Base-by-base conservation (phyloP, 2,797 vertebrate species). In the Euthynnus affinis region DNA sequence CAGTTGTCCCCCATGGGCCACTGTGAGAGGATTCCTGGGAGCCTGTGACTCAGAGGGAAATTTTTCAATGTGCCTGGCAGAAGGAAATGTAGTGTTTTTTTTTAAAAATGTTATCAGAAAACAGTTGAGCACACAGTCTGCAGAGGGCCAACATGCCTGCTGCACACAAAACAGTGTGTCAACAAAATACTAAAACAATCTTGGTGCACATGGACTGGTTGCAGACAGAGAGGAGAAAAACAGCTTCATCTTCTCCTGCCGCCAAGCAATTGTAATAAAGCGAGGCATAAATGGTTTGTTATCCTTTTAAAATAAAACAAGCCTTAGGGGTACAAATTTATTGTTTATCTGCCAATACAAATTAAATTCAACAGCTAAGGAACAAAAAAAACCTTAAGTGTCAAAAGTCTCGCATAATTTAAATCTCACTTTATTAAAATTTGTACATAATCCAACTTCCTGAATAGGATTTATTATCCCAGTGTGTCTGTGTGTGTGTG, bases 91-190 rank as follows among this genome's bases (percentile, higher is more conserved):
- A 0, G 6, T 40, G 10, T 51, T 25, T 51, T 71, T 57, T 79
- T 63, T 55, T 65, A 42, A 42, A 42, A 42, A 42, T 22, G 44
- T 49, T 29, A 29, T 65, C 48, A 75, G 56, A 72, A 78, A 74
- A 85, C 71, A 70, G 13, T 77, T 10, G 20, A 73, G 49, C 18
- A 27, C 71, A 72, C 5, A 74, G 49, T 61, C 58, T 68, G 56
- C 49, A 74, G 40, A 25, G 68, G 18, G 49, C 29, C 32, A 76
- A 59, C 29, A 52, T 23, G 32, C 51, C 42, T 61, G 29, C 32
- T 70, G 23, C 12, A 40, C 71, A 65, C 52, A 71, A 78, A 72
- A 57, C 65, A 68, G 6, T n/a, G 10, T 71, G 20, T 25, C 67
- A 71, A 64, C 20, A 40, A 62, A 62, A 72, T 37, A 64, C 42